Conservation (phyloP, 2,113 vertebrate genomes). For the Otus sunia region DNA sequence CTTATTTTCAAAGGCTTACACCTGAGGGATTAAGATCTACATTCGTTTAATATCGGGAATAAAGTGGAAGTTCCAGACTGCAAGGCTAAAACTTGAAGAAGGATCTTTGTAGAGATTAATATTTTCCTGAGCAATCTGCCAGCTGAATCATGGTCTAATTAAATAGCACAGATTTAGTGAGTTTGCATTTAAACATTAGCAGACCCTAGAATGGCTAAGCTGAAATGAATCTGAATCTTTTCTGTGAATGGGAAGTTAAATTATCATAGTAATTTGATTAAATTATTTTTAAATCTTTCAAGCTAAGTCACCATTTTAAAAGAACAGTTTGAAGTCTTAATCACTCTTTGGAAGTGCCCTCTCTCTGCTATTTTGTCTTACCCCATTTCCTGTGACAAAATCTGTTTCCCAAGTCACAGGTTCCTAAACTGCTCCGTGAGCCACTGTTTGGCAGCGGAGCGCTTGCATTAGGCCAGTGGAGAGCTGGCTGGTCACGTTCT, state of each 20-base stretch:
- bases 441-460: not conserved
- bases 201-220: conserved; percentile 51
- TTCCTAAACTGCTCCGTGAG: not conserved
- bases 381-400: conserved; percentile 34
- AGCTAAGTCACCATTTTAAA: conserved; percentile 67
- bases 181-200: conserved; percentile 75
- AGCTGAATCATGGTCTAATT: conserved; percentile 75
- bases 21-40: conserved; percentile 62
- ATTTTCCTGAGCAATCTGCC: conserved; percentile 71
- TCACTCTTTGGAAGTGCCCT: conserved; percentile 59
- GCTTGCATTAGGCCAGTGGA: not conserved
- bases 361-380: conserved; percentile 48
- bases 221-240: conserved; percentile 73
- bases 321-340: conserved; percentile 73
- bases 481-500: not conserved
- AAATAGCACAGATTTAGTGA: conserved; percentile 75
- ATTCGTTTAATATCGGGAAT: conserved; percentile 59
- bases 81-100: conserved; percentile 69
- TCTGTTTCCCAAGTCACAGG: conserved; percentile 1
- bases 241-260: conserved; percentile 73
- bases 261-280: conserved; percentile 76
- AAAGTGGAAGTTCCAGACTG: conserved; percentile 60
- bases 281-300: conserved; percentile 73
- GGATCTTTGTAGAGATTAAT: conserved; percentile 73
- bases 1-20: conserved; percentile 50